Percentiles rank a stretch among this genome's conserved stretches.
Evolutionary conservation across 2,797 vertebrate genomes (phyloP).

Genomic region (Enteromius radiatus): DNA sequence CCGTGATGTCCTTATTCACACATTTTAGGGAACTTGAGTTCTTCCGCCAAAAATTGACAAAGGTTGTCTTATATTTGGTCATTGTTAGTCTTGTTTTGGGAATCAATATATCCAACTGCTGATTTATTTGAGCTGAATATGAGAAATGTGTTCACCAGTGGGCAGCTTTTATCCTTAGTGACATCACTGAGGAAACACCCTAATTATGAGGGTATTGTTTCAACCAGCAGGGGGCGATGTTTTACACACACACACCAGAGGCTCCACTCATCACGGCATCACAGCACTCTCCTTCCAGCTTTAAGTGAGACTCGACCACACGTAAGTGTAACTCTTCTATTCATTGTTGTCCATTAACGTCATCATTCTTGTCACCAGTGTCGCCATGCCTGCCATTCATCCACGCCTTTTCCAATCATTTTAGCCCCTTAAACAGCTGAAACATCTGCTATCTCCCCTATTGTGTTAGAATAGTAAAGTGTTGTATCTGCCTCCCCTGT

Average conservation of each 20-base stretch:
- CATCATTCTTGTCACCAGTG: constrained; percentile 29
- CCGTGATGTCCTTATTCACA: neutral
- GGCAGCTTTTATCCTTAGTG: constrained; percentile 7
- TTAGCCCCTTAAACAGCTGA: constrained; percentile 16
- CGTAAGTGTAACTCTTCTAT: constrained; percentile 58
- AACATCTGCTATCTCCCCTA: constrained; percentile 29
- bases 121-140: neutral
- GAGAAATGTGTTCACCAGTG: constrained; percentile 1
- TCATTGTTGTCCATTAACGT: constrained; percentile 20
- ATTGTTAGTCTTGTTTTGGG: neutral
- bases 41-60: neutral
- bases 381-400: constrained; percentile 32
- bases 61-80: neutral
- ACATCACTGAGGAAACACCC: constrained; percentile 40
- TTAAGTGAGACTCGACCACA: constrained; percentile 41
- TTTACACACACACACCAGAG: constrained; percentile 6
- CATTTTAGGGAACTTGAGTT: neutral
- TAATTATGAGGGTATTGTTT: neutral
- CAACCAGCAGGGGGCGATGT: constrained; percentile 34
- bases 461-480: constrained; percentile 53
- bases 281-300: constrained; percentile 40
- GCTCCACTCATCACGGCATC: constrained; percentile 34
- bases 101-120: neutral
- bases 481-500: constrained; percentile 46
- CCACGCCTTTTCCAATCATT: constrained; percentile 25